Evolutionary conservation across 2,113 vertebrate species (phyloP).

Genomic region (Boulengerochromis microlepis): DNA sequence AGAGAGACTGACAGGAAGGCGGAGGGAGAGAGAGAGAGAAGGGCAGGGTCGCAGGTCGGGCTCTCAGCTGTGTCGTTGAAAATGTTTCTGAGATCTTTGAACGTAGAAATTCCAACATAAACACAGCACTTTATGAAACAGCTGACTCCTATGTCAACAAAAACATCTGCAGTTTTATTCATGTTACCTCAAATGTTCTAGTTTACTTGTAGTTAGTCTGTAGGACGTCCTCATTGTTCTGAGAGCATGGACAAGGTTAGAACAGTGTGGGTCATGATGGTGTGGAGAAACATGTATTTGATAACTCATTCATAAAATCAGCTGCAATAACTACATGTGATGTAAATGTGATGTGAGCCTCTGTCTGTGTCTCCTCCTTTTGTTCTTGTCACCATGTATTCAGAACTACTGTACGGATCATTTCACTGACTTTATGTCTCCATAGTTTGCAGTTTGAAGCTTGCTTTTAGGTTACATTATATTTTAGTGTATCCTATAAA

Average conservation of each 20-base stretch:
- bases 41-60: no score
- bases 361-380: accelerated
- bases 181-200: no score
- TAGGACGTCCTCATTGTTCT: neutral
- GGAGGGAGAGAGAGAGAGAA: no score
- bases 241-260: accelerated
- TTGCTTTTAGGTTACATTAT: accelerated
- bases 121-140: no score
- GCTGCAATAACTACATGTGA: accelerated
- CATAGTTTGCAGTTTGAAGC: neutral
- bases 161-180: no score
- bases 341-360: accelerated
- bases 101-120: accelerated
- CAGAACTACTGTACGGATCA: accelerated
- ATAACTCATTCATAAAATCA: accelerated
- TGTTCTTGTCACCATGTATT: neutral
- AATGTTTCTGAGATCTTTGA: no score
- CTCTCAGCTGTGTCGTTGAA: no score
- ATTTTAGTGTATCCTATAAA: accelerated
- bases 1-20: no score
- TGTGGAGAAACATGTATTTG: neutral
- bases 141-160: no score
- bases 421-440: accelerated
- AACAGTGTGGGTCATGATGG: accelerated
- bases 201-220: no score